phyloP scores from a whole-genome alignment of 35 echinoderm and acorn worm species.

The Ophioderma brevispina region DNA sequence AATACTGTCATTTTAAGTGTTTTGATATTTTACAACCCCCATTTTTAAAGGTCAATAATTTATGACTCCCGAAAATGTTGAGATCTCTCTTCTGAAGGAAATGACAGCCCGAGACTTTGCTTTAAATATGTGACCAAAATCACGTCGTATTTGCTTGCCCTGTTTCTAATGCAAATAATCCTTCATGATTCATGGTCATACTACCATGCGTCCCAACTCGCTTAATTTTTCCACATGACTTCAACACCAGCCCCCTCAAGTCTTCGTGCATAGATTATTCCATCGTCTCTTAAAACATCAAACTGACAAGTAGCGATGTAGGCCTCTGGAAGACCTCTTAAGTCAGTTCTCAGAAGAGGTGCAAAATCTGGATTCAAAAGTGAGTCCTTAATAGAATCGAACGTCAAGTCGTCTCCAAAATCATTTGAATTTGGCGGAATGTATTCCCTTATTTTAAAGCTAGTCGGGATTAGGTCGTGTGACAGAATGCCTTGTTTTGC shows the following conservation, averaged over 20 bases:
- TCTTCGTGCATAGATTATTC: constrained; percentile 63
- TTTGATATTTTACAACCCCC: too few species aligned
- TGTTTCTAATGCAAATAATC: not conserved
- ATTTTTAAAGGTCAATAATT: too few species aligned
- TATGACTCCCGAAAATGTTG: too few species aligned
- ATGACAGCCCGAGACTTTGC: too few species aligned
- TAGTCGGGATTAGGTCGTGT: constrained; percentile 13
- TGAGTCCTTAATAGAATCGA: constrained; percentile 12
- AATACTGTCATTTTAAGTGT: too few species aligned
- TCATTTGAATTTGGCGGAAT: not conserved
- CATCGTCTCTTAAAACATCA: constrained; percentile 74
- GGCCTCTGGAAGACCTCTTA: constrained; percentile 59
- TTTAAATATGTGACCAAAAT: too few species aligned
- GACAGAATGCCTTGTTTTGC: not conserved
- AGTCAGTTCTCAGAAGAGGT: constrained; percentile 54
- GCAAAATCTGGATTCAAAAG: constrained; percentile 37
- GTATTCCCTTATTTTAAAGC: constrained; percentile 26
- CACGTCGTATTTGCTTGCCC: not conserved
- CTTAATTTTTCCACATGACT: constrained; percentile 64
- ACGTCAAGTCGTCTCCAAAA: not conserved
- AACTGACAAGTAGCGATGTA: constrained; percentile 57
- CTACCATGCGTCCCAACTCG: constrained; percentile 44
- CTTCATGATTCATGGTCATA: not conserved
- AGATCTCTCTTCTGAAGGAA: too few species aligned
- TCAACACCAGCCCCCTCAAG: constrained; percentile 59